Base-by-base conservation (phyloP, 2,113 vertebrate species). In the Galeopterus variegatus region DNA sequence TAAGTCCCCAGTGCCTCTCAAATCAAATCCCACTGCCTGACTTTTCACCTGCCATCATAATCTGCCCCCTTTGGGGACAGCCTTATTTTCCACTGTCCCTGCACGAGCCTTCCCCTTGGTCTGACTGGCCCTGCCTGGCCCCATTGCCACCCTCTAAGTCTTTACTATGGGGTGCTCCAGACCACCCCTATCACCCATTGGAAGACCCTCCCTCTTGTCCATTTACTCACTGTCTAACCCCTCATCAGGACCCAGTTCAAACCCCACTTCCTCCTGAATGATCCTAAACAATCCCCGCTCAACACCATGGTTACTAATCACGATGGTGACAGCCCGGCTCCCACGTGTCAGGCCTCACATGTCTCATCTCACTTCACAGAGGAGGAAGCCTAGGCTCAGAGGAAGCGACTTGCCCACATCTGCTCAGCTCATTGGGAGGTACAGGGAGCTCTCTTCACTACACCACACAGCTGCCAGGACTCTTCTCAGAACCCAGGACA, bases 281-380 rank as follows among this genome's bases (percentile, higher is more conserved):
- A 84, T 60, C 56, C 75, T 36, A n/a, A 14, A 28, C 64, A 62
- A 60, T 14, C 21, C 4, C 3, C 23, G 50, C 75, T 89, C 56
- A 79, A 26, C 24, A 8, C 9, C 18, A 48, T 0, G 45, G 84
- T 31, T 67, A 41, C 67, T 26, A 17, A 24, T 14, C 0, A 3
- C 72, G 33, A 2, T 11, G 15, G 28, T 0, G n/a, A n/a, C 6
- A 50, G 13, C 23, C 45, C 60, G 19, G 86, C 45, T 75, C 23
- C 36, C 12, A 9, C 0, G 8, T 0, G 75, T 41, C 77, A 65
- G 88, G 86, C 33, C 77, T 65, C 5, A 19, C 50, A 2, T 5
- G 31, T 31, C 70, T 56, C 56, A 28, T 52, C 80, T 76, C 72
- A 65, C 11, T 75, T 82, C 36, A 73, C 1, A 52, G 50, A 67